These are phyloP conservation scores for Phymanthus crucifer DNA, from an alignment of 92 coral and sea anemone species.

Conservation along the genomic window DNA sequence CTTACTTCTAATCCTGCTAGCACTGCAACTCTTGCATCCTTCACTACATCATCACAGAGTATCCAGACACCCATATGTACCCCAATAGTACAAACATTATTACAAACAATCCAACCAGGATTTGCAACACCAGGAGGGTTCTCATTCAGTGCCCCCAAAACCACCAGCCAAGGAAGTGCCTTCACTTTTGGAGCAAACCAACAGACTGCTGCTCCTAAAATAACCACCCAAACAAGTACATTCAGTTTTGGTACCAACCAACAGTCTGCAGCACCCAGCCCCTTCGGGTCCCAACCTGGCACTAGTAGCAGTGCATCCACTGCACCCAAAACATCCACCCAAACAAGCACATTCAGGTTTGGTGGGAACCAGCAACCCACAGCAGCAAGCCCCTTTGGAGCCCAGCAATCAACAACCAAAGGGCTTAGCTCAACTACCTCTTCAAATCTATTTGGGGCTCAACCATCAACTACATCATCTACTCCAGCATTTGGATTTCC, in stretches of 20 bases:
- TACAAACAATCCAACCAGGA: neutral
- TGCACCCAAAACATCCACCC: neutral
- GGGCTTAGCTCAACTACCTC: neutral
- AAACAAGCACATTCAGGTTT: neutral
- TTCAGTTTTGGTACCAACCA: neutral
- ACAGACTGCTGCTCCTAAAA: neutral
- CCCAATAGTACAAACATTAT: neutral
- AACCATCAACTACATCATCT: conserved; percentile 1
- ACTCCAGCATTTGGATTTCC: neutral
- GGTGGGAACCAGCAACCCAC: too few species aligned
- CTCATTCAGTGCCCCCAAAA: neutral
- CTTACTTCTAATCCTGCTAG: neutral
- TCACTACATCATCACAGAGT: conserved; percentile 15
- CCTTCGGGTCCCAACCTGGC: conserved; percentile 14
- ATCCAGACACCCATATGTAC: conserved; percentile 28
- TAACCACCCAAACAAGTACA: neutral
- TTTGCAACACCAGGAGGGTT: neutral
- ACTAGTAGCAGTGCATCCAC: neutral
- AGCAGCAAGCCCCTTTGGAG: too few species aligned
- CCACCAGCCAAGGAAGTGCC: conserved; percentile 4
- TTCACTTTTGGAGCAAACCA: neutral
- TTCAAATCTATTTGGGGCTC: neutral
- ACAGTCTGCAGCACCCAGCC: neutral
- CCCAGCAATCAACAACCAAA: too few species aligned
- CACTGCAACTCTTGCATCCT: neutral